Conservation (phyloP, 2,888 invertebrate species). For the Erebia aethiops region DNA sequence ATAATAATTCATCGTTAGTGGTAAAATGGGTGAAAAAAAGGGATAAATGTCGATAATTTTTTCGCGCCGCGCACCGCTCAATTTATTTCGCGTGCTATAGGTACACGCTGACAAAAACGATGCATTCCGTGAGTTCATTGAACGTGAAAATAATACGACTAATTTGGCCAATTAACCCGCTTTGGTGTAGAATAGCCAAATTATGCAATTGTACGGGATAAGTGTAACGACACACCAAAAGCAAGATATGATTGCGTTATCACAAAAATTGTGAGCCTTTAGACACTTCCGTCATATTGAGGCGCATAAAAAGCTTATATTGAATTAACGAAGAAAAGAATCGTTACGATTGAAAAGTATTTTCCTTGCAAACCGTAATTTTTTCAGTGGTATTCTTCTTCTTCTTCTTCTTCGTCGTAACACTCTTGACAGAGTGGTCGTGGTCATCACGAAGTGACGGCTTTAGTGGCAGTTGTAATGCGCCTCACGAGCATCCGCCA, state of each 20-base stretch:
- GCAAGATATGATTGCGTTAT: neutral
- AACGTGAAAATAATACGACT: conserved; percentile 66
- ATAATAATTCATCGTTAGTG: neutral
- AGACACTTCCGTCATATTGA: too few species aligned
- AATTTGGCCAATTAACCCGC: conserved; percentile 70
- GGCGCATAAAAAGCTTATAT: too few species aligned
- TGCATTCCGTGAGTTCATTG: conserved; percentile 39
- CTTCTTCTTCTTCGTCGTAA: too few species aligned
- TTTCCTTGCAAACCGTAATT: too few species aligned
- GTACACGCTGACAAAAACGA: conserved; percentile 15
- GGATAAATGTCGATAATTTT: neutral
- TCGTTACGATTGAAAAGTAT: too few species aligned
- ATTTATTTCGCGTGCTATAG: conserved; percentile 16
- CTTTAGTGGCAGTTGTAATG: too few species aligned
- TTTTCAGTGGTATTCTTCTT: too few species aligned
- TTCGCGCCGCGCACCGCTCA: neutral
- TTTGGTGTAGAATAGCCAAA: conserved; percentile 55
- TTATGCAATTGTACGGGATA: conserved; percentile 59
- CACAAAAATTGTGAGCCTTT: too few species aligned
- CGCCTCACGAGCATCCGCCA: too few species aligned
- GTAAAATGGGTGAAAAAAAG: neutral
- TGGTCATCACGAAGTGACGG: too few species aligned
- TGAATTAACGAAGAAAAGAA: too few species aligned
- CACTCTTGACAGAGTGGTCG: too few species aligned
- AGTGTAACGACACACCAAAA: conserved; percentile 1